A percentile compares a stretch with the other conserved stretches of the same genome.
phyloP scores from a whole-genome alignment of 2,888 invertebrate species.

The Drosophila siamana region DNA sequence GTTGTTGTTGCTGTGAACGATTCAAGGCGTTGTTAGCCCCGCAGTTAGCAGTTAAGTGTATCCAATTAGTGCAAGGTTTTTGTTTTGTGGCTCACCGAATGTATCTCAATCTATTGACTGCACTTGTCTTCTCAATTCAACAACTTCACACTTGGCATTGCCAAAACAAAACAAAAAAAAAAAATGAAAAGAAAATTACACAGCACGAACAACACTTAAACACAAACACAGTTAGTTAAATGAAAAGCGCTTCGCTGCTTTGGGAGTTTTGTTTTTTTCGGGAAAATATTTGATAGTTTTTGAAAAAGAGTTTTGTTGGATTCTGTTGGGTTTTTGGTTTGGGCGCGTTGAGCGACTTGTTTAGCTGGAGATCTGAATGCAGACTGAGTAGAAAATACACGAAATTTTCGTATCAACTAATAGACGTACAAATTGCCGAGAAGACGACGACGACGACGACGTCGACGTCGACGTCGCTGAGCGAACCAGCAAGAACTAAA shows the following conservation, averaged over 20 bases:
- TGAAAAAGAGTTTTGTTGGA: constrained; percentile 6
- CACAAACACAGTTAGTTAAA: constrained; percentile 3
- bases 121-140: background rate
- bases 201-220: constrained; percentile 14
- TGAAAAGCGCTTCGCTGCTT: constrained; percentile 8
- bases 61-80: constrained; percentile 60
- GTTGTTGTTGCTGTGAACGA: constrained; percentile 6
- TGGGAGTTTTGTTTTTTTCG: constrained; percentile 20
- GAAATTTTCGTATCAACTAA: constrained; percentile 75
- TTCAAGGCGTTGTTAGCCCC: constrained; percentile 25
- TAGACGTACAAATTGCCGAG: constrained; percentile 66
- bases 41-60: constrained; percentile 32
- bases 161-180: too few relatives aligned
- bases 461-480: constrained; percentile 14
- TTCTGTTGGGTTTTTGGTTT: constrained; percentile 7
- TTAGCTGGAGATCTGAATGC: constrained; percentile 81
- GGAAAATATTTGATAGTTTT: constrained; percentile 5
- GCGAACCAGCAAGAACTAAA: constrained; percentile 35
- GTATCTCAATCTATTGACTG: constrained; percentile 9
- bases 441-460: constrained; percentile 35
- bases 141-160: constrained; percentile 26
- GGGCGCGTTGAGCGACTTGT: constrained; percentile 62
- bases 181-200: too few relatives aligned
- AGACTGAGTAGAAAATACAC: constrained; percentile 82
- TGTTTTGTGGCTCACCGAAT: constrained; percentile 11